Conservation (phyloP, 2,797 vertebrate genomes). For the Cyclopterus lumpus region DNA sequence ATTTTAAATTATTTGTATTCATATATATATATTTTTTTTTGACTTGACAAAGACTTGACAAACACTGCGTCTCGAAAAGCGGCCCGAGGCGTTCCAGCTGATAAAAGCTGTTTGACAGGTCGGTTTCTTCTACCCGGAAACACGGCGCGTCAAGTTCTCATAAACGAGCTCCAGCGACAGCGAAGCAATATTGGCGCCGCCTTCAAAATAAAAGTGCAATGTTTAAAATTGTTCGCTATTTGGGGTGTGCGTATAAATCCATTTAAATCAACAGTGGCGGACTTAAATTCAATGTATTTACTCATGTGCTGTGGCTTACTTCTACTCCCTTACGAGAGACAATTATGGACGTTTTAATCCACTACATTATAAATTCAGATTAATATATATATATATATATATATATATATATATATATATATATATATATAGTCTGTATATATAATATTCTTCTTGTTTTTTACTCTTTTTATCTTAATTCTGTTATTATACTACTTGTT, state of each 20-base stretch:
- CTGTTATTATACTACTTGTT: too few relatives aligned
- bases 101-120: constrained; percentile 77
- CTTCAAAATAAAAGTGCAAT: constrained; percentile 55
- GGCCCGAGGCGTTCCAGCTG: constrained; percentile 44
- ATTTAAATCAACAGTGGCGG: not conserved
- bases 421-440: too few relatives aligned
- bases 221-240: rapidly evolving
- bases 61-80: constrained; percentile 35
- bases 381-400: too few relatives aligned
- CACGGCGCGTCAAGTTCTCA: constrained; percentile 32
- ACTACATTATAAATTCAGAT: not conserved
- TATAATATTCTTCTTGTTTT: too few relatives aligned
- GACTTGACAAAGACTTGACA: not conserved
- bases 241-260: not conserved
- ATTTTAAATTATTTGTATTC: too few relatives aligned
- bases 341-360: too few relatives aligned
- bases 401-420: too few relatives aligned
- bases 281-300: not conserved
- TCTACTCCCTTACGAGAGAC: not conserved
- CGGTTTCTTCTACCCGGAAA: constrained; percentile 63
- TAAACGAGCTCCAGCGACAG: rapidly evolving
- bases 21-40: too few relatives aligned
- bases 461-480: too few relatives aligned
- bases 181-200: not conserved
- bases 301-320: not conserved